Percentiles rank a stretch among this genome's conserved stretches.
These are phyloP conservation scores for Andrena minutula DNA, from an alignment of 2,888 invertebrate species.

Conservation along the genomic window DNA sequence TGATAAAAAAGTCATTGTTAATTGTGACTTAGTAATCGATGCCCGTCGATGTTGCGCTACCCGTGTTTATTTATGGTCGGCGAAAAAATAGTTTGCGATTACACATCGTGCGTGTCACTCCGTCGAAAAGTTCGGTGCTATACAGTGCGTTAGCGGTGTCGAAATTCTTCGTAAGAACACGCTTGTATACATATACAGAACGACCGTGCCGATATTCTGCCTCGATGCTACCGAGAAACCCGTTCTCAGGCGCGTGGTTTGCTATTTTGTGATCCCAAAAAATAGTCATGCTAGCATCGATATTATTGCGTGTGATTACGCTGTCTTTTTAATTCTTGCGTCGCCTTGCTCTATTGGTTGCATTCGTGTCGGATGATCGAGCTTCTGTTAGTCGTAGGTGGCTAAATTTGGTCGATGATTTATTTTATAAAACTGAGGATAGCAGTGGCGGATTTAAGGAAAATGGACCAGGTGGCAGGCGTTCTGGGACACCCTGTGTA, in stretches of 20 bases:
- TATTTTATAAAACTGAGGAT: not conserved
- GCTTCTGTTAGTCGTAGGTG: not conserved
- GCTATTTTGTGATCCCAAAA: not conserved
- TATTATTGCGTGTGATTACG: not conserved
- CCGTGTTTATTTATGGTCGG: conserved; percentile 54
- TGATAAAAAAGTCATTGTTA: conserved; percentile 26
- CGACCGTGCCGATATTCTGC: not conserved
- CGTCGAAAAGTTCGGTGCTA: conserved; percentile 10
- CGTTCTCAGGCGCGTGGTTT: not conserved
- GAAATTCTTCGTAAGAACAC: conserved; percentile 50
- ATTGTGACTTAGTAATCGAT: conserved; percentile 24
- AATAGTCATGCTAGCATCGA: not conserved
- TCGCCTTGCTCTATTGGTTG: not conserved
- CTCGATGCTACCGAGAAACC: not conserved
- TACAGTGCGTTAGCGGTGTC: conserved; percentile 18
- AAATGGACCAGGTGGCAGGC: too few species aligned
- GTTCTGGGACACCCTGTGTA: too few species aligned
- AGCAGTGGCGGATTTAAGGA: too few species aligned
- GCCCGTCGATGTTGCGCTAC: conserved; percentile 9
- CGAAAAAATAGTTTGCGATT: conserved; percentile 57
- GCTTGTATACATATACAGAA: not conserved
- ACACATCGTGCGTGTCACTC: conserved; percentile 29
- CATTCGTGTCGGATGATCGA: not conserved
- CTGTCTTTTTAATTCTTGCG: not conserved
- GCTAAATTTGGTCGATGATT: not conserved